Evolutionary conservation across 2,797 vertebrate genomes (phyloP).

Genomic region (Sebastes umbrosus): DNA sequence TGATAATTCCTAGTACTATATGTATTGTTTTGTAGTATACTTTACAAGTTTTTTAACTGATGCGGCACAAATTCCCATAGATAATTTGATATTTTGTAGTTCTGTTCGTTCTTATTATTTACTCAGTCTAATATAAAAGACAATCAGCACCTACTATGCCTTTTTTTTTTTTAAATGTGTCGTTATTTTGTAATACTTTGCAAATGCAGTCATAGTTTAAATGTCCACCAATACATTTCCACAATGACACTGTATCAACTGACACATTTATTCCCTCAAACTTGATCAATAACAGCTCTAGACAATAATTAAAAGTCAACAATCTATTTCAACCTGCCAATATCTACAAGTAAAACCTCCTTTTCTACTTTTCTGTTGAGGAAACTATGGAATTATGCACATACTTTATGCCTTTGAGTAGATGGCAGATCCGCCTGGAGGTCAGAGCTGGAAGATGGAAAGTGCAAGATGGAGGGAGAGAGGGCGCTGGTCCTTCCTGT

Average conservation of each 20-base stretch:
- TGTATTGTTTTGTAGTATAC: not conserved
- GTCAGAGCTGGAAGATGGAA: constrained; percentile 60
- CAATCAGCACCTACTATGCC: not conserved
- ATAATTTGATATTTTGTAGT: not conserved
- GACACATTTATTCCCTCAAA: not conserved
- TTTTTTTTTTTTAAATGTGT: not conserved
- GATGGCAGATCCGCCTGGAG: constrained; percentile 52
- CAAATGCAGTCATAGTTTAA: not conserved
- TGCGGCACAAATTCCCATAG: not conserved
- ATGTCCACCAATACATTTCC: not conserved
- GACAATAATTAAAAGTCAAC: not conserved
- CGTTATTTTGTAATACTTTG: not conserved
- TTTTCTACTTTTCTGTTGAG: not conserved
- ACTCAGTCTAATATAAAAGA: not conserved
- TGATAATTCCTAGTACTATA: too few species aligned
- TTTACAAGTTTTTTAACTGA: not conserved
- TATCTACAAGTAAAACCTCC: not conserved
- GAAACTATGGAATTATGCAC: constrained; percentile 18
- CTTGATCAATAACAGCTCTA: not conserved
- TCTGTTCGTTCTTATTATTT: not conserved
- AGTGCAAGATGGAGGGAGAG: constrained; percentile 37
- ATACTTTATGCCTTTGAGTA: constrained; percentile 20
- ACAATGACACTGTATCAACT: not conserved
- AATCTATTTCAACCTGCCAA: not conserved
- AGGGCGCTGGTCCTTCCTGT: constrained; percentile 39